A percentile compares a stretch with the other conserved stretches of the same genome.
These are phyloP conservation scores for Poeciliopsis retropinna DNA, from an alignment of 2,113 vertebrate species.

Conservation along the genomic window DNA sequence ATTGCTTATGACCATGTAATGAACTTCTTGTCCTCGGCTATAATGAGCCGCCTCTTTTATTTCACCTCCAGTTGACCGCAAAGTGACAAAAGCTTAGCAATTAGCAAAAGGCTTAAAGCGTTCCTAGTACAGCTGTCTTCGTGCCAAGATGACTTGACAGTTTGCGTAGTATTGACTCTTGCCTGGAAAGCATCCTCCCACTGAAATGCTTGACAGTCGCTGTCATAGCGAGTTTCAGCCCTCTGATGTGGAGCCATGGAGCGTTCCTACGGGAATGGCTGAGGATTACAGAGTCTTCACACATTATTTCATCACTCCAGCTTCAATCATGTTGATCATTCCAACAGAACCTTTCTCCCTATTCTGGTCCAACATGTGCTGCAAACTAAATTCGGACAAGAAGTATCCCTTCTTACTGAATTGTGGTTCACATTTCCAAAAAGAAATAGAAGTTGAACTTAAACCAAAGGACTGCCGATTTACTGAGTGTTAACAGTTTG, in stretches of 20 bases:
- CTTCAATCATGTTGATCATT: conserved; percentile 53
- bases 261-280: conserved; percentile 32
- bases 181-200: conserved; percentile 36
- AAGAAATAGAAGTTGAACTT: background rate
- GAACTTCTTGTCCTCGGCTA: conserved; percentile 23
- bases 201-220: conserved; percentile 39
- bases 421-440: conserved; percentile 23
- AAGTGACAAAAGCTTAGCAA: conserved; percentile 28
- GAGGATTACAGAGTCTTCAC: conserved; percentile 61
- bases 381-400: conserved; percentile 37
- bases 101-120: conserved; percentile 33
- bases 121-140: conserved; percentile 32
- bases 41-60: conserved; percentile 10
- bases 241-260: conserved; percentile 55
- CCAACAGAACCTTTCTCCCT: conserved; percentile 40
- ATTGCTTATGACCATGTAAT: conserved; percentile 19
- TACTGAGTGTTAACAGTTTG: background rate
- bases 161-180: conserved; percentile 22
- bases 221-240: conserved; percentile 56
- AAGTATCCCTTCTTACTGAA: conserved; percentile 2
- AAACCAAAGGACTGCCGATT: conserved; percentile 3
- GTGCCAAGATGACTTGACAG: conserved; percentile 35
- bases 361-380: conserved; percentile 30
- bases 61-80: conserved; percentile 33
- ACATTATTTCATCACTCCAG: conserved; percentile 71